Base-by-base conservation (phyloP, 1,140 invertebrate genomes). In the Drosophila kohkoa region DNA sequence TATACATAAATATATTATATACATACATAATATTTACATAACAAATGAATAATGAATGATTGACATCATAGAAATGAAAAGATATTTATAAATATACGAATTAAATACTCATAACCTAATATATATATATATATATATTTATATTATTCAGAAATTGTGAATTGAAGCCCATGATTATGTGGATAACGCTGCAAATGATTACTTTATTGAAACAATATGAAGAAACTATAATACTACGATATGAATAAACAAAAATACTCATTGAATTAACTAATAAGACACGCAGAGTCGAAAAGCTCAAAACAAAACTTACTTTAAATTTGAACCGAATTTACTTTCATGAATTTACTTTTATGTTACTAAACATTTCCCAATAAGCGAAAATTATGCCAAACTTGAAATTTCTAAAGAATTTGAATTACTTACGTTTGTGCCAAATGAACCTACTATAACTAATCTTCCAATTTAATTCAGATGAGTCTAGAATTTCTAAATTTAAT, bases 161-260 rank as follows among this genome's bases (percentile, higher is more conserved):
- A 74, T 62, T 57, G 38, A 78, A 41, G 68, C 72, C 83, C 83
- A 72, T 64, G 30, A 63, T 10, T 41, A 81, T 65, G 54, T 81
- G 85, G 85, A 75, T 75, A 83, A 66, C 76, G 81, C 85, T 81
- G 85, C 85, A 89, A 89, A 89, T 89, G 85, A 89, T 89, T 89
- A 89, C 85, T 89, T 89, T 89, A 88, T 82, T 77, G 16, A 78
- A 69, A 69, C 65, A 70, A 73, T 45, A 75, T 51, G 45, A 60
- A 77, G 20, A 59, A 49, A 63, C 38, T 72, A 71, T 58, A 83
- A 75, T 70, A 87, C 68, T 69, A 71, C 52, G 16, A 57, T n/a
- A 68, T 38, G 11, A 13, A 78, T 73, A 67, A 41, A 25, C 20
- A 25, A 43, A 35, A 83, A 66, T 72, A 80, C 49, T 76, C 62